phyloP scores from a whole-genome alignment of 2,888 invertebrate species.

The Rhagonycha lutea region DNA sequence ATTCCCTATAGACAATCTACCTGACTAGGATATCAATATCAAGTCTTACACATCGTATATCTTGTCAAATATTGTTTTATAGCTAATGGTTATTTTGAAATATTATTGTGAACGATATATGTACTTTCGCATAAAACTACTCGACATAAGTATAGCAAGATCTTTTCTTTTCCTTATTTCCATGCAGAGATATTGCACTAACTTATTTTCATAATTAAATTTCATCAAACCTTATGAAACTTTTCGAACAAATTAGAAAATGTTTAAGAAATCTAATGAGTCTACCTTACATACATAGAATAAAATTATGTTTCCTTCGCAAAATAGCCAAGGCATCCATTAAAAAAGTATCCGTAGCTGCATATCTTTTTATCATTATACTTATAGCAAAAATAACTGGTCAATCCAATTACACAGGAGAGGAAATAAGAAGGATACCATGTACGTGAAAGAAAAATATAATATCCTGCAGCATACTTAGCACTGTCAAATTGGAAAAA shows the following conservation, averaged over 20 bases:
- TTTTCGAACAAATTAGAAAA: not conserved
- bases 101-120: constrained; percentile 40
- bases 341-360: too few relatives aligned
- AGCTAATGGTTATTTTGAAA: constrained; percentile 50
- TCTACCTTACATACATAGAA: too few relatives aligned
- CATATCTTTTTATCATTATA: too few relatives aligned
- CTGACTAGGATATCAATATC: constrained; percentile 51
- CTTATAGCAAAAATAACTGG: too few relatives aligned
- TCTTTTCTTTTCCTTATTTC: not conserved
- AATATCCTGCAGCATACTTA: too few relatives aligned
- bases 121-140: not conserved
- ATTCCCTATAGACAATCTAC: constrained; percentile 47
- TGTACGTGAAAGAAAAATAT: too few relatives aligned
- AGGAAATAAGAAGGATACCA: too few relatives aligned
- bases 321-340: too few relatives aligned
- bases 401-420: too few relatives aligned
- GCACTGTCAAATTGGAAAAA: too few relatives aligned
- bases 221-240: not conserved
- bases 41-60: constrained; percentile 47
- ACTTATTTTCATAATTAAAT: not conserved
- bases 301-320: too few relatives aligned
- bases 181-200: not conserved
- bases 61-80: constrained; percentile 50
- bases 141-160: not conserved
- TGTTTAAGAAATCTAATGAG: too few relatives aligned